A percentile compares a stretch with the other conserved stretches of the same genome.
Evolutionary conservation across 2,888 invertebrate genomes (phyloP).

Genomic region (Drosophila tanythrix): DNA sequence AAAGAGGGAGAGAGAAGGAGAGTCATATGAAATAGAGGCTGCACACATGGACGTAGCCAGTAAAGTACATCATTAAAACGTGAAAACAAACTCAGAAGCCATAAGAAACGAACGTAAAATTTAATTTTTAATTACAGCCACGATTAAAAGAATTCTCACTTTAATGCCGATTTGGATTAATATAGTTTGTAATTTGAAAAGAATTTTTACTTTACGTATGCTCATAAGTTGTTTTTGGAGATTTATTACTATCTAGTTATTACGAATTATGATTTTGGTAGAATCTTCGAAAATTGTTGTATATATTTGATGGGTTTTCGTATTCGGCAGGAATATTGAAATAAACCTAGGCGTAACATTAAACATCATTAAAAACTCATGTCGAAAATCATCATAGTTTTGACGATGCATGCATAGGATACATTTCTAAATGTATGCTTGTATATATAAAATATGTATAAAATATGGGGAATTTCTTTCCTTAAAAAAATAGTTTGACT

Average conservation of each 20-base stretch:
- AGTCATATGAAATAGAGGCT: slow-evolving; percentile 37
- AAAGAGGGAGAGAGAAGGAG: slow-evolving; percentile 21
- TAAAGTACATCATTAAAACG: not conserved
- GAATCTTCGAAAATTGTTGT: not conserved
- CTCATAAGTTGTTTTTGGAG: not conserved
- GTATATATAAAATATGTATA: too few species aligned
- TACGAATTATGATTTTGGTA: not conserved
- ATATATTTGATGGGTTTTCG: too few species aligned
- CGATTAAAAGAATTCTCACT: not conserved
- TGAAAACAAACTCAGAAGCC: not conserved
- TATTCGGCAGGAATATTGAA: not conserved
- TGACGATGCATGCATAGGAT: not conserved
- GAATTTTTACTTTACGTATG: not conserved
- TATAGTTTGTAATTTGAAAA: too few species aligned
- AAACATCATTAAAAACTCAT: not conserved
- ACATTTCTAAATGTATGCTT: too few species aligned
- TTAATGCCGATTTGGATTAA: not conserved
- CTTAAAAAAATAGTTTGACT: not conserved
- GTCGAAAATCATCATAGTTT: not conserved
- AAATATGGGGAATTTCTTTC: not conserved
- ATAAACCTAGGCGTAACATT: not conserved
- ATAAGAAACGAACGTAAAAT: not conserved
- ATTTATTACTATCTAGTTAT: not conserved
- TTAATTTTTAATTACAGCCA: not conserved
- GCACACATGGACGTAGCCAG: slow-evolving; percentile 38